Evolutionary conservation across 2,113 vertebrate species (phyloP), one percentile per base, ranked within the genome.

Genomic region (Thinocorus orbignyianus): DNA sequence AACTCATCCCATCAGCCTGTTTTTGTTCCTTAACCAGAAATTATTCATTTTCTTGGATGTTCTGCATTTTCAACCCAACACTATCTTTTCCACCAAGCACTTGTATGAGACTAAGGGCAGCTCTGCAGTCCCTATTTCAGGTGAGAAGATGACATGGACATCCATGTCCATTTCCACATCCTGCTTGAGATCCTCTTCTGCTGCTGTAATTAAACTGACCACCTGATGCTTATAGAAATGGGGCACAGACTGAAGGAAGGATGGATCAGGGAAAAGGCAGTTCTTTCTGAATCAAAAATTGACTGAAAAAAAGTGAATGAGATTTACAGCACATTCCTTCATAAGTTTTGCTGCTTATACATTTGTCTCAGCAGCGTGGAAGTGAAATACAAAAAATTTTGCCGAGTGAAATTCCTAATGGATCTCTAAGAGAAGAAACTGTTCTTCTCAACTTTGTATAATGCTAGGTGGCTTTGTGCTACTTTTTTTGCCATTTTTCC

Each of bases 111-210:
- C 3, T 9, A 25, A 52, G 12, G 8, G 4, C 25, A 52, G 25
- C 19, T 3, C 3, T 24, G 12, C 7, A 39, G 17, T 57, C 17
- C 15, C 7, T 11, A 0, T n/a, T 31, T 37, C 25, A 13, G 6
- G 8, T 39, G 17, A 41, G 61, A 62, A 28, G 17, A 19, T 30
- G 26, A 46, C 15, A 3, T 23, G 26, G 13, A 57, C 33, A 37
- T 31, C 6, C 1, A 0, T 5, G 39, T 18, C 30, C 30, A 24
- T 25, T 82, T 46, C 28, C 48, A 5, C 16, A 70, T 61, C 26
- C 54, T 65, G 16, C 31, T 51, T 48, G 14, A 16, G 7, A 57
- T 54, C 30, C 7, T 9, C 31, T 26, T 51, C 64, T 69, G 17
- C 7, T 48, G 19, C 20, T 72, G 72, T 41, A 49, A 28, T 69